Conservation (phyloP, 2,797 vertebrate genomes). For the Luscinia luscinia region DNA sequence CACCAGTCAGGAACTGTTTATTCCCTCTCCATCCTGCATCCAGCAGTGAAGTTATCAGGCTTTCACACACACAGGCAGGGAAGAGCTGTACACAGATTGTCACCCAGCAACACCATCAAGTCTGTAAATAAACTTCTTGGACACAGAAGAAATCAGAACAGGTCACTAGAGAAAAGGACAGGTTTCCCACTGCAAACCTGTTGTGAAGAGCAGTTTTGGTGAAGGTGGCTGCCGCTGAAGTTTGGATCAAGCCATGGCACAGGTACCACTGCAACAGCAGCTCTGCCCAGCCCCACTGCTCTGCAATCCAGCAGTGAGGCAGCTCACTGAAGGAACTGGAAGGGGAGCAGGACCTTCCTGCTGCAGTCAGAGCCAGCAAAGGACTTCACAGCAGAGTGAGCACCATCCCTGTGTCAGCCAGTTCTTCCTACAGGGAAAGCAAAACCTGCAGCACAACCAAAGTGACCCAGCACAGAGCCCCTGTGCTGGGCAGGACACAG, state of each 20-base stretch:
- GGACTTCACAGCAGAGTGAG: rapidly evolving
- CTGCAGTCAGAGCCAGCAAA: not conserved
- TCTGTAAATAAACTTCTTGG: not conserved
- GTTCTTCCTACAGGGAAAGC: too few relatives aligned
- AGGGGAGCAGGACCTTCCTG: not conserved
- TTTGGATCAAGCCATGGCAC: rapidly evolving
- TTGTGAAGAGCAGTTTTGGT: not conserved
- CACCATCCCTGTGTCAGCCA: not conserved
- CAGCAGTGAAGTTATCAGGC: rapidly evolving
- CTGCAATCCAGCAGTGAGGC: too few relatives aligned
- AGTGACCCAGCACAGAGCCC: not conserved
- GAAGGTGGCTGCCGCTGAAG: not conserved
- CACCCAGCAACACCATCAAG: not conserved
- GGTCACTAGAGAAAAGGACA: not conserved
- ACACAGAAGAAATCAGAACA: not conserved
- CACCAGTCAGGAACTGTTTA: rapidly evolving
- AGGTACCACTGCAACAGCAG: rapidly evolving
- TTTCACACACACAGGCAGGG: not conserved
- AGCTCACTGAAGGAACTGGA: not conserved
- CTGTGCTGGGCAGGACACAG: rapidly evolving
- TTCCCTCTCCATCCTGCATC: not conserved
- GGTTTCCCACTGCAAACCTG: not conserved
- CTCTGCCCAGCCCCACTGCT: not conserved
- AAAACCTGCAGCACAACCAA: not conserved
- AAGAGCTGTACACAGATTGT: not conserved